Percentiles rank a stretch among this genome's conserved stretches.
These are phyloP conservation scores for Athene cunicularia DNA, from an alignment of 2,113 vertebrate species.

Conservation along the genomic window DNA sequence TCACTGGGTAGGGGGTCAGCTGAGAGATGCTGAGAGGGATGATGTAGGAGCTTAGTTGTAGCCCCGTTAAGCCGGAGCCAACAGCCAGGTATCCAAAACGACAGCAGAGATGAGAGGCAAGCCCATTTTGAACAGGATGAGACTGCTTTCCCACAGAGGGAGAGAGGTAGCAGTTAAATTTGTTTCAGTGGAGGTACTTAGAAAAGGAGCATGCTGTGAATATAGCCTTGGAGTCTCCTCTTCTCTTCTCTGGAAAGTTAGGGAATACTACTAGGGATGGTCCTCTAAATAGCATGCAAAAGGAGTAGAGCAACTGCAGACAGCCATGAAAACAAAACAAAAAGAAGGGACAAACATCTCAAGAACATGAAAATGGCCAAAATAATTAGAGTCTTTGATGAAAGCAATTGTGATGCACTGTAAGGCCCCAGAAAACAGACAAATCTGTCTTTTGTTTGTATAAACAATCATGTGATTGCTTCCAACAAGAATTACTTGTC, in stretches of 20 bases:
- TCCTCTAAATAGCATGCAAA: not conserved
- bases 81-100: not conserved
- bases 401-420: not conserved
- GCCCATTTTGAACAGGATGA: not conserved
- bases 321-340: not conserved
- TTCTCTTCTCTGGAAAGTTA: not conserved
- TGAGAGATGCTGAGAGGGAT: not conserved
- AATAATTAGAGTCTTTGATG: not conserved
- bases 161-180: not conserved
- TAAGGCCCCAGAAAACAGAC: not conserved
- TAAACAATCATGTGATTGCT: not conserved
- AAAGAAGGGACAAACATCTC: not conserved
- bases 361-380: not conserved
- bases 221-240: not conserved
- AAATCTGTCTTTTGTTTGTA: not conserved
- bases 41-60: not conserved
- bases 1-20: not conserved
- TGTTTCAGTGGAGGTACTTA: not conserved
- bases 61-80: not conserved
- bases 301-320: not conserved
- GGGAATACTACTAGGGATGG: not conserved
- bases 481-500: not conserved
- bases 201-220: not conserved
- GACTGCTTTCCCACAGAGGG: not conserved
- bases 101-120: not conserved